Evolutionary conservation across 2,113 vertebrate genomes (phyloP).

Genomic region (Conger conger): DNA sequence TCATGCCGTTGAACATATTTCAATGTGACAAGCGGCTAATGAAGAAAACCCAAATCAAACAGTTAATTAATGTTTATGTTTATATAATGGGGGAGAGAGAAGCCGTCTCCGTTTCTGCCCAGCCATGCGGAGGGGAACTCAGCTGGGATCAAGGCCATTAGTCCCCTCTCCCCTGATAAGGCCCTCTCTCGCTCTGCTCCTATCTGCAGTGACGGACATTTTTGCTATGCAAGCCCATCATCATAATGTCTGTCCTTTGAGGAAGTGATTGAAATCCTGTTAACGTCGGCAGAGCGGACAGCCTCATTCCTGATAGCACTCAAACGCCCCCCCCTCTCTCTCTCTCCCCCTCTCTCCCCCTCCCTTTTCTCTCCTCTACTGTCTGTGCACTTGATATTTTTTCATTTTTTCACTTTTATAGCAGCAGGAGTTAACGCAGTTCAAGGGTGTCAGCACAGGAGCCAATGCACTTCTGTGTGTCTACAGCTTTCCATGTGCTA

Average conservation of each 20-base stretch:
- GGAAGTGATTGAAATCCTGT: slow-evolving; percentile 12
- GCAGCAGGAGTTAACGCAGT: neutral
- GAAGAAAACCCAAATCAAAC: slow-evolving; percentile 39
- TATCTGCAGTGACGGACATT: slow-evolving; percentile 9
- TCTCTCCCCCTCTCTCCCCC: slow-evolving; percentile 6
- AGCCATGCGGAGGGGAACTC: slow-evolving; percentile 8
- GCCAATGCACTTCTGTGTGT: too few relatives aligned
- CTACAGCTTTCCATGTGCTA: too few relatives aligned
- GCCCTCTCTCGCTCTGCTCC: neutral
- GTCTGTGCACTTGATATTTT: slow-evolving; percentile 13
- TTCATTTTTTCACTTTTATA: neutral
- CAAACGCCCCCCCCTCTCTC: neutral
- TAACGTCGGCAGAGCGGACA: neutral
- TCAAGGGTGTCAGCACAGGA: neutral
- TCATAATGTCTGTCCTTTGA: slow-evolving; percentile 3
- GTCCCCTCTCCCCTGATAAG: slow-evolving; percentile 8
- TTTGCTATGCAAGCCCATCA: slow-evolving; percentile 8
- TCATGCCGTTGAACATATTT: slow-evolving; percentile 33
- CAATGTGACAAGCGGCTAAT: slow-evolving; percentile 43
- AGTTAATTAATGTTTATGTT: slow-evolving; percentile 42
- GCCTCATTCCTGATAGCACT: neutral
- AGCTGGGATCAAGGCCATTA: slow-evolving; percentile 13
- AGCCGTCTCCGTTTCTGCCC: slow-evolving; percentile 9
- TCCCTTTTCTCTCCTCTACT: slow-evolving; percentile 10
- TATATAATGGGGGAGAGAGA: slow-evolving; percentile 34